A percentile compares a stretch with the other conserved stretches of the same genome.
phyloP scores from a whole-genome alignment of 1,140 invertebrate genomes.

The Gonatopus flavifemur region DNA sequence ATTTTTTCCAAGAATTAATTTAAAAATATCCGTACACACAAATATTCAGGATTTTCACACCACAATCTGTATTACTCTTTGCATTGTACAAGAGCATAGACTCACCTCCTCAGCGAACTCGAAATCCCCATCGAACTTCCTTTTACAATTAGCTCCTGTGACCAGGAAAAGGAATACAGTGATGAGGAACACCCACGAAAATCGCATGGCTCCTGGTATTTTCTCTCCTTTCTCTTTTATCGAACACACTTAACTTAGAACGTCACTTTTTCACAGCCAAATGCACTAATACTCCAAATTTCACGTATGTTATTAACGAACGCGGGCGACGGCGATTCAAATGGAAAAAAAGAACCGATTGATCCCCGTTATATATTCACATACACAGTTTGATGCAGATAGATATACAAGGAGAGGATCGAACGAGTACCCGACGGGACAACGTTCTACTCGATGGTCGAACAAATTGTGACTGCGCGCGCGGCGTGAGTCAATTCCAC shows the following conservation, averaged over 20 bases:
- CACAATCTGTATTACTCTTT: no score
- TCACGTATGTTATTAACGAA: neutral
- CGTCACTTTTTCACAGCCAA: neutral
- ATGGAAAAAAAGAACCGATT: neutral
- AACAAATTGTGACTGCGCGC: constrained; percentile 36
- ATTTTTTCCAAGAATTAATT: no score
- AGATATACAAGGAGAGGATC: no score
- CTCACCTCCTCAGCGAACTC: constrained; percentile 71
- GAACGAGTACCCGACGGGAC: neutral
- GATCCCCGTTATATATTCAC: constrained; percentile 12
- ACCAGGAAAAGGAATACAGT: constrained; percentile 50
- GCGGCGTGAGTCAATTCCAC: constrained; percentile 9
- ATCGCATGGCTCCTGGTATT: constrained; percentile 43
- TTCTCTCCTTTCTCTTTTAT: constrained; percentile 5
- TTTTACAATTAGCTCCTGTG: constrained; percentile 56
- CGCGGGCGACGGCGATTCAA: neutral
- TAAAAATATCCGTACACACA: no score
- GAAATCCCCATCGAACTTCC: constrained; percentile 70
- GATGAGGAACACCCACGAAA: constrained; percentile 53
- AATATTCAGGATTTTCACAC: no score
- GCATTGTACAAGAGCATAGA: no score
- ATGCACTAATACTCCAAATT: neutral
- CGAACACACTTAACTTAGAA: neutral
- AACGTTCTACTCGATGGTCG: constrained; percentile 28
- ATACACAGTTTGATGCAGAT: no score